Conservation (phyloP, 1,140 invertebrate genomes). For the Zelostemma sp. region DNA sequence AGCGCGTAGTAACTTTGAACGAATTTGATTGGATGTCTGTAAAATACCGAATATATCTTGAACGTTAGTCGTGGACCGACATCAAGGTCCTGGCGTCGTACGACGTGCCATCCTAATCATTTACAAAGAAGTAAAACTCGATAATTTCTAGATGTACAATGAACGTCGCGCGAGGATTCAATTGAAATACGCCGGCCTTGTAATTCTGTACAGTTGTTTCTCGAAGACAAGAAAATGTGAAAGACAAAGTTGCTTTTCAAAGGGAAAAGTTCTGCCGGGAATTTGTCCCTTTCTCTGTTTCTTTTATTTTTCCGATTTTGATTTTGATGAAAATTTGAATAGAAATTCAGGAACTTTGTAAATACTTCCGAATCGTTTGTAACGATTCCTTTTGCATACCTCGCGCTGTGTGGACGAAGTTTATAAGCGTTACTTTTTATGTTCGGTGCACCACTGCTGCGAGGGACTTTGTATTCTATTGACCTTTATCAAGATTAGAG, state of each 20-base stretch:
- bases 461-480: background rate
- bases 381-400: slow-evolving; percentile 6
- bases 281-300: too few relatives aligned
- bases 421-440: background rate
- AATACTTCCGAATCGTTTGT: slow-evolving; percentile 14
- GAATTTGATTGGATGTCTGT: slow-evolving; percentile 36
- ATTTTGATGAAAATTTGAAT: background rate
- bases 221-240: slow-evolving; percentile 11
- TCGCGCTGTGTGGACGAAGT: slow-evolving; percentile 8
- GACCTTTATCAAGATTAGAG: background rate
- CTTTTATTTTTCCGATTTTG: background rate
- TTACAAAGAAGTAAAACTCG: background rate
- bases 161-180: background rate
- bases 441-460: background rate
- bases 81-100: slow-evolving; percentile 7
- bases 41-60: slow-evolving; percentile 37
- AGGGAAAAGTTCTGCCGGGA: background rate
- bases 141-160: slow-evolving; percentile 2
- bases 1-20: slow-evolving; percentile 44
- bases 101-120: slow-evolving; percentile 12
- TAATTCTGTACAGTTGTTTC: slow-evolving; percentile 33
- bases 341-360: slow-evolving; percentile 14
- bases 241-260: background rate
- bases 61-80: slow-evolving; percentile 10
- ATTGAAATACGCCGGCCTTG: background rate